Base-by-base conservation (phyloP, 2,888 invertebrate species). In the Digitonthophagus gazella region DNA sequence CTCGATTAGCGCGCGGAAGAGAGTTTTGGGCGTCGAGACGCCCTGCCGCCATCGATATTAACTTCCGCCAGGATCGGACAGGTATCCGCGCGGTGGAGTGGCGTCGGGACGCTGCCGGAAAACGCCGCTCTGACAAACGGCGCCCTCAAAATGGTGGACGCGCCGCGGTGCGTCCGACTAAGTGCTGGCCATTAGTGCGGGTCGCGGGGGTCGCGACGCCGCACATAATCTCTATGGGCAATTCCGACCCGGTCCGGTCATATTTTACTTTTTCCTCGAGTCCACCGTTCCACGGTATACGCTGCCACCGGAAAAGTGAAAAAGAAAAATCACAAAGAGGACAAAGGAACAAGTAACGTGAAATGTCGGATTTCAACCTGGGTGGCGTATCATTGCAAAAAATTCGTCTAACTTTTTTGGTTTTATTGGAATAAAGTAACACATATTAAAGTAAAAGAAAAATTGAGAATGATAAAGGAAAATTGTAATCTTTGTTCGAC, bases 1-100 rank as follows among this genome's bases (percentile, higher is more conserved):
- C 74, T 75, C 71, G 76, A 76, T 76, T 76, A 76, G 72, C 73
- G 73, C 72, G 67, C 70, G 74, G 72, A 73, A 74, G 74, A 68
- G 74, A 75, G 74, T 75, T 74, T 75, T 66, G 73, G 63, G 69
- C 68, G 70, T 65, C 68, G 54, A 15, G 56, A 20, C 15, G 8
- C 66, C 19, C 58, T 58, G 64, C 65, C 67, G 58, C 65, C 71
- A 72, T 74, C 75, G 72, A 75, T 73, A 75, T 72, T 74, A 58
- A 64, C 68, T 72, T 75, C 74, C 73, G 22, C 56, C 72, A 72
- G 73, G 72, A 73, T 72, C 72, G 71, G 72, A 74, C 73, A 74
- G 71, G 70, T 70, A 68, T 69, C 69, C 69, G 67, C 67, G 64
- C 69, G 71, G n/a, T n/a, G 8, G 15, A 8, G 57, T 3, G 57